A percentile compares a stretch with the other conserved stretches of the same genome.
phyloP scores from a whole-genome alignment of 1,140 invertebrate genomes.

The Spodoptera litura region DNA sequence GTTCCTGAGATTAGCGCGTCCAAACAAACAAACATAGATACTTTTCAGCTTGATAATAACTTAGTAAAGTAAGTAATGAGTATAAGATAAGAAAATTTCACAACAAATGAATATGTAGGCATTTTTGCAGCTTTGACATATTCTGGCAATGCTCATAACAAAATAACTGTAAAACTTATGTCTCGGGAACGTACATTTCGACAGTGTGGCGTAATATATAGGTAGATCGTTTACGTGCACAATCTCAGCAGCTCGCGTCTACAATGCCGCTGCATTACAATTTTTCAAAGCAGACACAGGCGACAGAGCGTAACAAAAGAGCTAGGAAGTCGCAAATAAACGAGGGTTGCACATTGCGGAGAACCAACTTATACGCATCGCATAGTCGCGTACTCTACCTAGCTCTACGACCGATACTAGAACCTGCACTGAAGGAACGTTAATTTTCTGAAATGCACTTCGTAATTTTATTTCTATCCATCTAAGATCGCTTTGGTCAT shows the following conservation, averaged over 20 bases:
- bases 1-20: too few species aligned
- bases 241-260: slow-evolving; percentile 73
- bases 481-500: slow-evolving; percentile 10
- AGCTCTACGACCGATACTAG: slow-evolving; percentile 29
- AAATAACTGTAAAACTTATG: background rate
- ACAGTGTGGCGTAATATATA: slow-evolving; percentile 1
- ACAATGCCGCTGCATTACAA: slow-evolving; percentile 81
- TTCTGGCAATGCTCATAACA: too few species aligned
- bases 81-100: too few species aligned
- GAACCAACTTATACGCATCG: slow-evolving; percentile 62
- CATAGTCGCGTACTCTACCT: slow-evolving; percentile 35
- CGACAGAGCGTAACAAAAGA: slow-evolving; percentile 83
- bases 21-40: too few species aligned
- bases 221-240: slow-evolving; percentile 57
- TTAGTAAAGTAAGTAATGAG: too few species aligned
- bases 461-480: slow-evolving; percentile 20
- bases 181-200: slow-evolving; percentile 32
- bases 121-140: too few species aligned
- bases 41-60: too few species aligned
- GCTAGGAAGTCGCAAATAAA: slow-evolving; percentile 83
- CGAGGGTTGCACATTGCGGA: slow-evolving; percentile 69
- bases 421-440: background rate
- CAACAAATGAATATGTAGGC: too few species aligned
- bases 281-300: slow-evolving; percentile 83
- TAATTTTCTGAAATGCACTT: slow-evolving; percentile 3